A percentile compares a stretch with the other conserved stretches of the same genome.
Conservation (phyloP, 2,113 vertebrate species). For the Lanius ludovicianus region DNA sequence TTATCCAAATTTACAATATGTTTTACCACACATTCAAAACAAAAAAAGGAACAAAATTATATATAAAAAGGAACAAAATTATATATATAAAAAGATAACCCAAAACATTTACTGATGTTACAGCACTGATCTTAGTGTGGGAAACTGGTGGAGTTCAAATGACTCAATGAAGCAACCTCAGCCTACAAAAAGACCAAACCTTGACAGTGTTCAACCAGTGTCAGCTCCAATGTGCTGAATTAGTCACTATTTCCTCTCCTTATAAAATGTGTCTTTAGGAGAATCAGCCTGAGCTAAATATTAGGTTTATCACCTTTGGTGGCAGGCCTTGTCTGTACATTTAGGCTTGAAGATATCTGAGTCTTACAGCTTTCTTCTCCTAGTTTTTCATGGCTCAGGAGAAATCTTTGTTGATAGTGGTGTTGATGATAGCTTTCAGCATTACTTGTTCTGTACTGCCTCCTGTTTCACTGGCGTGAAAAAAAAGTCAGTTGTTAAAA, state of each 20-base stretch:
- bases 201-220: not conserved
- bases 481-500: not conserved
- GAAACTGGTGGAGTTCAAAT: not conserved
- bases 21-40: not conserved
- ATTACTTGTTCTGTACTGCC: not conserved
- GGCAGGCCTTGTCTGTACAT: not conserved
- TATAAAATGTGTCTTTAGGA: not conserved
- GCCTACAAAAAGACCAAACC: not conserved
- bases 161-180: not conserved
- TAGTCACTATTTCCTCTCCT: not conserved
- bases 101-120: slow-evolving; percentile 5
- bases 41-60: not conserved
- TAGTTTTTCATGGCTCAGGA: not conserved
- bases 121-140: not conserved
- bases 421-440: not conserved
- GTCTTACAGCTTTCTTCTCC: not conserved
- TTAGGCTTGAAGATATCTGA: not conserved
- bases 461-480: not conserved
- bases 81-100: not conserved
- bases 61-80: too few relatives aligned
- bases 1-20: not conserved
- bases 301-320: not conserved
- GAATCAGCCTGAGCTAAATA: not conserved
- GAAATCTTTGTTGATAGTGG: not conserved
- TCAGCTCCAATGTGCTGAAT: not conserved